Base-by-base conservation (phyloP, 2,888 invertebrate species). In the Steromphala cineraria region DNA sequence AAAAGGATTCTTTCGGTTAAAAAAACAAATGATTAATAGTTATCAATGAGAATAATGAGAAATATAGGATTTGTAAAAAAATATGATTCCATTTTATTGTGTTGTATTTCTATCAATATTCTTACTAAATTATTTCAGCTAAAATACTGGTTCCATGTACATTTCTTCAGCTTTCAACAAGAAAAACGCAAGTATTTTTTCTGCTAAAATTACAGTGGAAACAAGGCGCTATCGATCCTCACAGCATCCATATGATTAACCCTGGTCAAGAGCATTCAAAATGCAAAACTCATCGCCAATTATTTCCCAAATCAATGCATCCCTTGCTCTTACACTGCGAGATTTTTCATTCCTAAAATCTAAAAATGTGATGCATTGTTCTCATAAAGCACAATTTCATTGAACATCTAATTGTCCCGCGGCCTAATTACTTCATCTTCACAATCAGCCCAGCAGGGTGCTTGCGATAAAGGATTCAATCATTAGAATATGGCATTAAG, bases 271-370 rank as follows among this genome's bases (percentile, higher is more conserved):
- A 62, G 62, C 28, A 62, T 28, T 24, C 24, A 62, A 62, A 62
- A 62, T 62, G 62, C 28, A 62, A 62, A 62, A 62, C n/a, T 62
- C 62, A 62, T 62, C 62, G 28, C 62, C 62, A 62, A 62, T 62
- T 62, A 62, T 62, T 62, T 24, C 62, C 62, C 28, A 62, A 62
- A 62, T 62, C 62, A 62, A 62, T 62, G 21, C 28, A 24, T 28
- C 28, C 17, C 62, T 62, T 28, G 28, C 62, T 62, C 62, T 62
- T 28, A 24, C 62, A 4, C 28, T 28, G 28, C 24, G 62, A 62
- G 62, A 62, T 62, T 62, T 56, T 62, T 62, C 62, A 62, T 62
- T 24, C 62, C 24, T 28, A 62, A 62, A 62, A 62, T 28, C 24
- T 62, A 24, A 62, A 62, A 62, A 28, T 28, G 62, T 21, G 28